These are phyloP conservation scores for Microchrysa polita DNA, from an alignment of 2,888 invertebrate genomes.

Conservation along the genomic window DNA sequence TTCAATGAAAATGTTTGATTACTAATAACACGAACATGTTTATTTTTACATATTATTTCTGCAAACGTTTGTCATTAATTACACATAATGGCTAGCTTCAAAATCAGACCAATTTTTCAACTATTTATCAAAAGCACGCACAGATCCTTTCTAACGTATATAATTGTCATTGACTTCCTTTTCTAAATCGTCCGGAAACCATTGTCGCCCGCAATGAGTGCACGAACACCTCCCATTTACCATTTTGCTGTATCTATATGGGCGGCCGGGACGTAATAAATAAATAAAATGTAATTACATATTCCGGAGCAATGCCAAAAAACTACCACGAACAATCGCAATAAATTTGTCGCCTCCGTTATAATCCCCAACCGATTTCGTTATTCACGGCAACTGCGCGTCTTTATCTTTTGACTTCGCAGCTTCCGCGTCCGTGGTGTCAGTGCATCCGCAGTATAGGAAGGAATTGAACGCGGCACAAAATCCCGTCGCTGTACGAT, in stretches of 20 bases:
- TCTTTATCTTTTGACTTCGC: conserved; percentile 33
- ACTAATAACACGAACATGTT: too few relatives aligned
- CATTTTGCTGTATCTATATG: background rate
- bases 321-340: conserved; percentile 50
- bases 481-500: background rate
- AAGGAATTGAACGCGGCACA: background rate
- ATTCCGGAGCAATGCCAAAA: conserved; percentile 49
- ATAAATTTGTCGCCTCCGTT: conserved; percentile 49
- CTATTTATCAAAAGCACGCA: conserved; percentile 34
- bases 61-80: conserved; percentile 40
- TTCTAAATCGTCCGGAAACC: conserved; percentile 18
- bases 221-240: conserved; percentile 4
- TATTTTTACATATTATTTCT: too few relatives aligned
- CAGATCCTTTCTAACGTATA: background rate
- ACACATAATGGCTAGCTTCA: conserved; percentile 33
- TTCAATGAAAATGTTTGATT: too few relatives aligned
- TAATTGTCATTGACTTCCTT: background rate
- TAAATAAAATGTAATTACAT: conserved; percentile 50
- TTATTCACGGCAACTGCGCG: conserved; percentile 17
- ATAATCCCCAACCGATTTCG: conserved; percentile 39
- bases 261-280: conserved; percentile 44
- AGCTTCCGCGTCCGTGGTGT: background rate
- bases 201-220: background rate
- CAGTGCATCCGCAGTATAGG: background rate
- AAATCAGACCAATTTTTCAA: conserved; percentile 33